Base-by-base conservation (phyloP, 2,113 vertebrate genomes). In the Morphnarchus princeps region DNA sequence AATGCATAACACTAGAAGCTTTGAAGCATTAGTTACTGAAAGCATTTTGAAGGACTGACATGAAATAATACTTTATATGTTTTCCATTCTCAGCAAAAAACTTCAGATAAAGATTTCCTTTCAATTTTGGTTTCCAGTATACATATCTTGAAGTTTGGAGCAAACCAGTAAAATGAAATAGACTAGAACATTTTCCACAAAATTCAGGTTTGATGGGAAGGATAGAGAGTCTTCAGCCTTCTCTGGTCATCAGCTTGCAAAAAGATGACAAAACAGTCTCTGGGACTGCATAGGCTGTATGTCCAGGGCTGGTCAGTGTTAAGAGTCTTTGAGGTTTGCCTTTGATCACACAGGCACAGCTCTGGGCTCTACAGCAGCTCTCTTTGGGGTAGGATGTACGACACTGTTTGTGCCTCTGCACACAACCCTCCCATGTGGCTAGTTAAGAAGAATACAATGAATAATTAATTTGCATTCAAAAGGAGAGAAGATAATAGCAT, bases 61-160 rank as follows among this genome's bases (percentile, higher is more conserved):
- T 10, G 50, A 26, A 94, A 52, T 52, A 62, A 17, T 1, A 14
- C 13, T 24, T 84, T 4, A 42, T 3, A 7, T 1, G 9, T 22
- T 79, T 45, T 45, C 19, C 42, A 40, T 80, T 15, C 74, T 76
- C 14, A 22, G 80, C 16, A 86, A 36, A 85, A 14, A 65, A 5
- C 16, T 34, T 24, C 36, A 66, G 45, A 66, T 8, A 58, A 65
- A 88, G 21, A 45, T 8, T 63, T 73, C 55, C 22, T 32, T 47
- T 63, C 10, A 12, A 29, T 69, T 55, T 28, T 36, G 18, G 29
- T 57, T 82, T 52, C 42, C 42, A 58, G 3, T 6, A 12, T 2
- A 1, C 1, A 5, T 0, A 38, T 14, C 16, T 3, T 21, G 36
- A 45, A 21, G 36, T 12, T 26, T 58, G n/a, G 38, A 55, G 18